Base-by-base conservation (phyloP, 1,140 invertebrate genomes). In the Aphis craccivora region DNA sequence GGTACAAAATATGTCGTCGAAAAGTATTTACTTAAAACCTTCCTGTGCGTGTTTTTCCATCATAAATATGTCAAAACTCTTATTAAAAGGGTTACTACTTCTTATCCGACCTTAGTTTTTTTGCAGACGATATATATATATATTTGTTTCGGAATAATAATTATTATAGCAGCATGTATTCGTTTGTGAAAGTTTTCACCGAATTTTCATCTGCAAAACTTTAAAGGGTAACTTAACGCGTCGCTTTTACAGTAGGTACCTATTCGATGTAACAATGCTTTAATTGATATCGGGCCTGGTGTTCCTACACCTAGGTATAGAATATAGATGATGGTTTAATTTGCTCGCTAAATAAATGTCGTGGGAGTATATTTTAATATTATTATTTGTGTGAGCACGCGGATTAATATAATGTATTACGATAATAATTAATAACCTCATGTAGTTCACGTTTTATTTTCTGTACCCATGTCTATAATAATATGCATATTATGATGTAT, bases 41-140 rank as follows among this genome's bases (percentile, higher is more conserved):
- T 48, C 86, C 45, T 30, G 86, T 1, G 87, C 35, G 48, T 89
- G 35, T 55, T 55, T 55, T 89, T 40, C 48, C 35, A 25, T 89
- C 35, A 53, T 30, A 40, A 89, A 89, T 8, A 89, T 37, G 88
- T 89, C 48, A 37, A 53, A 53, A 51, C 35, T 23, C 35, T 53
- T 37, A 89, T 89, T 53, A 89, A 89, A 89, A 89, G 48, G 48
- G 48, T 89, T 40, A 9, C n/a, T n/a, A 89, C 35, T 55, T 40
- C 53, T 55, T 37, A 55, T 89, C n/a, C 35, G 22, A 11, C 51
- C 48, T 35, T 55, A 37, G 48, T 89, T 89, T 53, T 53, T 89
- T 51, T 14, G 14, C 43, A 45, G 43, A 14, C 48, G 30, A 37
- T 35, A 14, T 76, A 37, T 35, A 14, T 76, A 37, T 86, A 4